Conservation (phyloP, 2,888 invertebrate genomes). For the Eilema caniola region DNA sequence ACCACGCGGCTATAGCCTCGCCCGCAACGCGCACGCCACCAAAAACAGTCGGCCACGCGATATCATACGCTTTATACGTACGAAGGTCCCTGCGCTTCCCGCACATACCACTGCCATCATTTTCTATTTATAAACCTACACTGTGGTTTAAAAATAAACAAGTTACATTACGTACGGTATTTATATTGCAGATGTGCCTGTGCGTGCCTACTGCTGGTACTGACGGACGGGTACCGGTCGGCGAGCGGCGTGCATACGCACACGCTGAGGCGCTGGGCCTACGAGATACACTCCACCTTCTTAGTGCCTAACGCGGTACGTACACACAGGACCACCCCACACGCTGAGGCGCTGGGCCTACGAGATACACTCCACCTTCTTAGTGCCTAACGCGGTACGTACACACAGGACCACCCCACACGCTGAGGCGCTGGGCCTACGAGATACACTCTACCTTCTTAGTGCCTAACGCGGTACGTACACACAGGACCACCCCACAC, state of each 20-base stretch:
- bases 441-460: slow-evolving; percentile 99
- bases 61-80: too few relatives aligned
- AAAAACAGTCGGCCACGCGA: too few relatives aligned
- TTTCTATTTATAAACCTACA: too few relatives aligned
- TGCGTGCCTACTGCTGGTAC: slow-evolving; percentile 91
- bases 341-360: slow-evolving; percentile 99
- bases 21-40: too few relatives aligned
- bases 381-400: slow-evolving; percentile 94
- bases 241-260: slow-evolving; percentile 87
- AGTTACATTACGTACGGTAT: too few relatives aligned
- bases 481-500: slow-evolving; percentile 83
- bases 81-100: too few relatives aligned
- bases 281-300: slow-evolving; percentile 99
- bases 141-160: too few relatives aligned
- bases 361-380: slow-evolving; percentile 98
- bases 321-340: slow-evolving; percentile 89
- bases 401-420: slow-evolving; percentile 88
- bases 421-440: slow-evolving; percentile 99
- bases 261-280: slow-evolving; percentile 99
- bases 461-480: slow-evolving; percentile 92
- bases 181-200: slow-evolving; percentile 73
- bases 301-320: slow-evolving; percentile 94
- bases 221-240: slow-evolving; percentile 96
- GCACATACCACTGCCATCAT: too few relatives aligned
- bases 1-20: too few relatives aligned